Evolutionary conservation across 2,888 invertebrate species (phyloP), one percentile per base, ranked within the genome.

Genomic region (Petrolisthes manimaculis): DNA sequence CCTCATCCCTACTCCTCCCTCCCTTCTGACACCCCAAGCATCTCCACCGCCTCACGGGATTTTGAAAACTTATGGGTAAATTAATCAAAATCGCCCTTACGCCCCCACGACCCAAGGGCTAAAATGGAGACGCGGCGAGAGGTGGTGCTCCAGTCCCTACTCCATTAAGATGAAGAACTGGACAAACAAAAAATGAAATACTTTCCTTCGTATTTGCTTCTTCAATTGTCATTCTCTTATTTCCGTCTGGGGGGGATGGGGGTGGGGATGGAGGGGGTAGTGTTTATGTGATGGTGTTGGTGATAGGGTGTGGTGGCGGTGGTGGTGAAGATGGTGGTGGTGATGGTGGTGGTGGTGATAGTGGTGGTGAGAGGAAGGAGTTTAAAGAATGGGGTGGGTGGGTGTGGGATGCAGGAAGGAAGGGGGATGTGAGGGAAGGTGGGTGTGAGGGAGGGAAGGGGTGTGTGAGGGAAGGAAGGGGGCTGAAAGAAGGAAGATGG

Each of bases 161-260:
- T 82, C 86, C 86, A 86, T 86, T 86, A 86, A 86, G 82, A 86
- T 83, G 83, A 86, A 86, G 86, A 86, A 77, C 67, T 86, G 78
- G 83, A 86, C 83, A 83, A 83, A 86, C 86, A 86, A 86, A 86
- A n/a, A 86, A 82, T 86, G 86, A 86, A 86, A 81, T 75, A 74
- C 81, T 86, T 61, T 82, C 82, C 74, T 75, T 86, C 81, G 81
- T 75, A 75, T 86, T 81, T 86, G 86, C 81, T 86, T 82, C 86
- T 81, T 86, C 86, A 86, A 86, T 82, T 86, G 86, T 86, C 86
- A 86, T 86, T 82, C 71, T 86, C 86, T 82, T 74, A 61, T 85
- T 85, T 85, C 69, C 9, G 71, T 83, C 24, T 24, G 71, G 51
- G 51, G 53, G 51, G 67, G 55, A 54, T 14, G 69, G 37, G 69